Evolutionary conservation across 64 coral and sea anemone species (phyloP).

Genomic region (Pachyseris speciosa): DNA sequence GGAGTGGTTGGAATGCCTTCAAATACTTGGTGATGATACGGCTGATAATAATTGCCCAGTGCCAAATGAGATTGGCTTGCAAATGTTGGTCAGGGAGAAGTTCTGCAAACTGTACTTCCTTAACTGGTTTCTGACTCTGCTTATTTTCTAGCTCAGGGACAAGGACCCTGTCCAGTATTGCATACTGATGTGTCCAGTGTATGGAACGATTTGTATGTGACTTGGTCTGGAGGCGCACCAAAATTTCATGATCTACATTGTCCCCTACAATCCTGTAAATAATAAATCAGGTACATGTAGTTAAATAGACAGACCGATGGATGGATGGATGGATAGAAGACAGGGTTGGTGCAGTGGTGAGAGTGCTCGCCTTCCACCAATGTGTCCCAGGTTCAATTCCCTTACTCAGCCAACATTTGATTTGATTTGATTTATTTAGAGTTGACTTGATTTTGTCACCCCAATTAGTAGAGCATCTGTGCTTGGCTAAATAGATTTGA

Average conservation of each 20-base stretch:
- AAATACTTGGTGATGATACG: slow-evolving; percentile 7
- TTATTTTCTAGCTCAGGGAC: slow-evolving; percentile 35
- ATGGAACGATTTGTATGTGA: slow-evolving; percentile 39
- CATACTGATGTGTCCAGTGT: slow-evolving; percentile 70
- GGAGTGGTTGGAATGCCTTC: slow-evolving; percentile 8
- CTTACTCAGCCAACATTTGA: no score
- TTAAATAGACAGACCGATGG: no score
- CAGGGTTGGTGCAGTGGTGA: no score
- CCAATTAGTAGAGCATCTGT: no score
- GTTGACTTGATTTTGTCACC: no score
- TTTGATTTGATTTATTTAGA: no score
- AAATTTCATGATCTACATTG: slow-evolving; percentile 52
- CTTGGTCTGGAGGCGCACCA: slow-evolving; percentile 40
- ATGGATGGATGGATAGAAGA: background rate
- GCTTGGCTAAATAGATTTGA: no score
- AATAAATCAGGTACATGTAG: background rate
- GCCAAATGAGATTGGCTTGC: background rate
- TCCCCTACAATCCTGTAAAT: slow-evolving; percentile 39
- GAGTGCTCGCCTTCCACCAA: no score
- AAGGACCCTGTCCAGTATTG: slow-evolving; percentile 36
- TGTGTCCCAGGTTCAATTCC: no score
- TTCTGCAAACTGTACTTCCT: slow-evolving; percentile 21
- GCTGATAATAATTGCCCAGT: slow-evolving; percentile 9
- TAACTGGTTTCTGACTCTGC: background rate
- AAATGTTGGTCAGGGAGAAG: background rate